Base-by-base conservation (phyloP, 2,888 invertebrate genomes). In the Papilio demoleus region DNA sequence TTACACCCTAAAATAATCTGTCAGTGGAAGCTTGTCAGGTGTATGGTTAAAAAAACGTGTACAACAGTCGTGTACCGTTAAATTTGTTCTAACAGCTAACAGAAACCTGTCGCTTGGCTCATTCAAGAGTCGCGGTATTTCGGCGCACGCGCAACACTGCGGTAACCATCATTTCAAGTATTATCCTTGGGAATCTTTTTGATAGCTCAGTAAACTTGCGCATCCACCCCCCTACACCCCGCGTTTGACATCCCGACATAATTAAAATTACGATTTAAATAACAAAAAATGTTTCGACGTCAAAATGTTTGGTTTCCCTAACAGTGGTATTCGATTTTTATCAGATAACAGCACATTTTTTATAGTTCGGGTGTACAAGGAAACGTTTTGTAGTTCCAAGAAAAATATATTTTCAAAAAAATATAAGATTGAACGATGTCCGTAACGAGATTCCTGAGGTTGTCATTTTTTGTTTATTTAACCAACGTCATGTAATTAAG, bases 81-180 rank as follows among this genome's bases (percentile, higher is more conserved):
- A 87, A 88, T 86, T 82, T 31, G n/a, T n/a, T 88, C 88, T 88
- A 85, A 79, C 76, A 73, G 74, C 77, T 76, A 82, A 86, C 84
- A 81, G 85, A 85, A 88, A 88, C 88, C 82, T 85, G 88, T 85
- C 80, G 77, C 73, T 73, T 73, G 70, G 79, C 80, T 83, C 90
- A 90, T 90, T 90, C 87, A 90, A 90, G 88, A 88, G 84, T 80
- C 76, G 81, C 81, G 79, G 75, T 79, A 79, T 81, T 80, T 82
- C 82, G 77, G 82, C 88, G 88, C 88, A 84, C 85, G 88, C 87
- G 86, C 85, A 80, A 27, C 73, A 38, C 74, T 77, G 77, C 76
- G 81, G 85, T 85, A 83, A 80, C 87, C 85, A 84, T 22, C 17
- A 27, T 38, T 47, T 60, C 50, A 61, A 50, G 36, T 38, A 19